A percentile compares a stretch with the other conserved stretches of the same genome.
Evolutionary conservation across 1,140 invertebrate species (phyloP).

Genomic region (Sinonovacula constricta): DNA sequence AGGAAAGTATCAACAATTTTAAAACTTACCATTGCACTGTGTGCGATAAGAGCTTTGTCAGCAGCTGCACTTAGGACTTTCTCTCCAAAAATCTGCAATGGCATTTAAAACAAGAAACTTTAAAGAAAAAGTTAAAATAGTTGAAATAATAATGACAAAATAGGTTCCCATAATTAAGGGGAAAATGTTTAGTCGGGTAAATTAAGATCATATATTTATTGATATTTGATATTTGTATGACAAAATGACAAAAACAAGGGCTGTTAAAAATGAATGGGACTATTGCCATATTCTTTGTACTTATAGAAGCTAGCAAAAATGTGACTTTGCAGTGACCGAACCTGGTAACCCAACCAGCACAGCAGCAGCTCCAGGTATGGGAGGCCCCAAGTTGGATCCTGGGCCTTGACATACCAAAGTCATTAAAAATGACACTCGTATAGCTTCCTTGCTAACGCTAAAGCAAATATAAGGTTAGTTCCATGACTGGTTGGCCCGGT

Average conservation of each 20-base stretch:
- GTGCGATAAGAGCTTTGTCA: slow-evolving; percentile 20
- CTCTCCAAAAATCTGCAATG: slow-evolving; percentile 23
- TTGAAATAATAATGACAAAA: background rate
- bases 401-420: no score
- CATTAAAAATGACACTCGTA: no score
- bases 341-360: no score
- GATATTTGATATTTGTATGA: no score
- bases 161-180: background rate
- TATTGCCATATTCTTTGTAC: background rate
- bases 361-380: no score
- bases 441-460: no score
- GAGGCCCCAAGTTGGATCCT: no score
- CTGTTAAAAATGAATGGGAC: background rate
- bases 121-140: background rate
- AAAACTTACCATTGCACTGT: slow-evolving; percentile 38
- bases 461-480: no score
- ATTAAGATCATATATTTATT: background rate
- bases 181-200: background rate
- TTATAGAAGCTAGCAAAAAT: no score
- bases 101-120: no score
- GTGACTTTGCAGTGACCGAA: no score
- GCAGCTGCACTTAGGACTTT: slow-evolving; percentile 34
- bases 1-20: background rate
- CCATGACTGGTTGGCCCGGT: no score
- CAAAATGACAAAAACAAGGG: background rate